Evolutionary conservation across 2,797 vertebrate species (phyloP).

Genomic region (Caiman crocodilus): DNA sequence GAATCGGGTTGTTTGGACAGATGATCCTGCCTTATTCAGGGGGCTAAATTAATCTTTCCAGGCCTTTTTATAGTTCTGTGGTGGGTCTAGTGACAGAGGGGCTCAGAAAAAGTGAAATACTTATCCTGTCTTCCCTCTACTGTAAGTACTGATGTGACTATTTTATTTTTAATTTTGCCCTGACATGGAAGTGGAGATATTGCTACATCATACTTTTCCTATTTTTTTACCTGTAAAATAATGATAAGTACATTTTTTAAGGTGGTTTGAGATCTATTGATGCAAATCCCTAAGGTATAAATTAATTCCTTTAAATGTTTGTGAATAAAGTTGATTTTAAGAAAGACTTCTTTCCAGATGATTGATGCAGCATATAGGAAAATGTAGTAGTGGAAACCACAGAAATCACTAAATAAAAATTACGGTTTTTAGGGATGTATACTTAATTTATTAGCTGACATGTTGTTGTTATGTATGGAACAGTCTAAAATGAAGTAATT

Average conservation of each 20-base stretch:
- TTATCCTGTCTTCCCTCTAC: slow-evolving; percentile 26
- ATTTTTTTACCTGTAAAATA: neutral
- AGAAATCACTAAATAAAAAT: neutral
- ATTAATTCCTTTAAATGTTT: neutral
- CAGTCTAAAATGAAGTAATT: neutral
- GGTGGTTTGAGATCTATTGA: neutral
- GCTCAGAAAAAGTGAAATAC: neutral
- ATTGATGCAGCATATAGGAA: neutral
- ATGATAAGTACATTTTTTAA: neutral
- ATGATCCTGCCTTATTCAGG: too few species aligned
- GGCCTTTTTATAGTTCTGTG: slow-evolving; percentile 20
- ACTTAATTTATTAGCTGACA: neutral
- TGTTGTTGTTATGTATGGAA: neutral
- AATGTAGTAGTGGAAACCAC: neutral
- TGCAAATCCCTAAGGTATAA: neutral
- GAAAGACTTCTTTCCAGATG: neutral
- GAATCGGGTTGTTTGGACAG: too few species aligned
- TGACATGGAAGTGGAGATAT: neutral
- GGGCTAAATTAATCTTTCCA: too few species aligned
- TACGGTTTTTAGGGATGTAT: neutral
- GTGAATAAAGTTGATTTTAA: neutral
- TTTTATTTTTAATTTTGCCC: neutral
- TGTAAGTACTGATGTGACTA: neutral
- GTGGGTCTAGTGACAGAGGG: neutral
- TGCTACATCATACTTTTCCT: neutral